Conservation (phyloP, 2,797 vertebrate species). For the Pangasius macronema region DNA sequence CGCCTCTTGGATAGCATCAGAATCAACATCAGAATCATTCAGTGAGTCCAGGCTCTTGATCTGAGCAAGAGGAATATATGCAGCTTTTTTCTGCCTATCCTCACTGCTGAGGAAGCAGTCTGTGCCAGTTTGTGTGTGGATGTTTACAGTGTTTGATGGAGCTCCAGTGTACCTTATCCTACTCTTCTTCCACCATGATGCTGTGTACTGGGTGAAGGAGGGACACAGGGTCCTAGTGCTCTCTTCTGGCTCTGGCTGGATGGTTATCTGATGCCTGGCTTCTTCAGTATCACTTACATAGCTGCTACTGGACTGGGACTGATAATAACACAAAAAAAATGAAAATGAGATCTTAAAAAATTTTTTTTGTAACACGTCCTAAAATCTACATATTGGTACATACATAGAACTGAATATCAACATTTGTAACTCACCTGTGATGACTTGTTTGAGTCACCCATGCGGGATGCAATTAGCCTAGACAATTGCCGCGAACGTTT, state of each 20-base stretch:
- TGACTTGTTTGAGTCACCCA: constrained; percentile 19
- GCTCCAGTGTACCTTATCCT: constrained; percentile 8
- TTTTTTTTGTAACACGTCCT: no score
- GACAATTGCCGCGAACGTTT: constrained; percentile 51
- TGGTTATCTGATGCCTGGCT: constrained; percentile 12
- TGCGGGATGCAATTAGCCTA: constrained; percentile 42
- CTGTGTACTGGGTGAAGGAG: constrained; percentile 33
- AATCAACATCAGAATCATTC: constrained; percentile 24
- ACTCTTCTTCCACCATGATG: constrained; percentile 52
- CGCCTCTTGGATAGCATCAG: not conserved
- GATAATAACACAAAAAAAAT: not conserved
- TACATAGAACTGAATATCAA: not conserved
- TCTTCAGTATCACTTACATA: constrained; percentile 24
- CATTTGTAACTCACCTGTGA: constrained; percentile 46
- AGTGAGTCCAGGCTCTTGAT: constrained; percentile 7
- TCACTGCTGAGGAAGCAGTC: constrained; percentile 5
- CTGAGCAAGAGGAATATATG: constrained; percentile 48
- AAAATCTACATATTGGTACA: not conserved
- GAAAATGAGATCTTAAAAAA: not conserved
- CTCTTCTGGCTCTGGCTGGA: constrained; percentile 11
- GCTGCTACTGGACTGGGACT: constrained; percentile 40
- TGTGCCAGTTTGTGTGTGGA: constrained; percentile 13
- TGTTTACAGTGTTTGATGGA: constrained; percentile 12
- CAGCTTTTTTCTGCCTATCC: constrained; percentile 1
- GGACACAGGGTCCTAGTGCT: constrained; percentile 31